Conservation (phyloP, 2,797 vertebrate species). For the Furcifer pardalis region DNA sequence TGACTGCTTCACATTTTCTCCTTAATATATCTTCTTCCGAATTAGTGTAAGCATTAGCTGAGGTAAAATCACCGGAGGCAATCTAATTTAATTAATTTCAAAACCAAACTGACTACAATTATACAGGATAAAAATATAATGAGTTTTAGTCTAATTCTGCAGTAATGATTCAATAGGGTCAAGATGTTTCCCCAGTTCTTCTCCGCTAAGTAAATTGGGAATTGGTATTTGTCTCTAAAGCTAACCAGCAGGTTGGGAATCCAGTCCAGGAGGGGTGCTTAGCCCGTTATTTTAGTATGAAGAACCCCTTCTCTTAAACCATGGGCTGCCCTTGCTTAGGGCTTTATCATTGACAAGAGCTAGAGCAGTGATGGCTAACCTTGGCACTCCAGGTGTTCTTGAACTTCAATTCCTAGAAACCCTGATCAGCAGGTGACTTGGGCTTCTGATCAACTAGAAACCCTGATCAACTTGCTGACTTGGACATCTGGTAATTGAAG, state of each 20-base stretch:
- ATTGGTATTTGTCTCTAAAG: not conserved
- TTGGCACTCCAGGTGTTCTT: too few species aligned
- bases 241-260: too few species aligned
- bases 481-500: too few species aligned
- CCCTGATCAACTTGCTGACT: too few species aligned
- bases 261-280: too few species aligned
- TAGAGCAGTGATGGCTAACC: too few species aligned
- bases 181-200: constrained; percentile 4
- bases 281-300: too few species aligned
- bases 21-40: constrained; percentile 10
- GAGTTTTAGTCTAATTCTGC: constrained; percentile 9
- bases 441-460: too few species aligned
- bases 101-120: constrained; percentile 11
- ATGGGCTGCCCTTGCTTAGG: not conserved
- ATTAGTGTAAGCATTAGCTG: constrained; percentile 24
- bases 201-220: not conserved
- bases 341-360: not conserved
- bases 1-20: constrained; percentile 16
- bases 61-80: constrained; percentile 22
- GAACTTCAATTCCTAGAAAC: too few species aligned
- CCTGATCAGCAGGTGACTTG: too few species aligned
- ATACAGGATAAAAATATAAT: constrained; percentile 24
- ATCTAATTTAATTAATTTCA: constrained; percentile 41
- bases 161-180: not conserved
- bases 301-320: too few species aligned